phyloP scores from a whole-genome alignment of 1,140 invertebrate species.

The Antheraea pernyi region DNA sequence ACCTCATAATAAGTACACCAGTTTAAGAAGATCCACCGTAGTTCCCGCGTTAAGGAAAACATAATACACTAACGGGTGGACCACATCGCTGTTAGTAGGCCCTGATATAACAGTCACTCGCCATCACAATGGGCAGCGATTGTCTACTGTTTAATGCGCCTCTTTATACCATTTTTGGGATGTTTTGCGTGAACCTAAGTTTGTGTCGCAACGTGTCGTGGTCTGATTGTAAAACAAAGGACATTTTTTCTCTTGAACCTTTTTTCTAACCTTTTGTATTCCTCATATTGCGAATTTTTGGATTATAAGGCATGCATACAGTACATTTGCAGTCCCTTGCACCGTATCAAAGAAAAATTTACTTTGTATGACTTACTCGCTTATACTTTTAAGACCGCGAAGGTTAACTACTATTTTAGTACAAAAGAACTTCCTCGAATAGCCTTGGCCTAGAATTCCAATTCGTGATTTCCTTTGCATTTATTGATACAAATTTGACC shows the following conservation, averaged over 20 bases:
- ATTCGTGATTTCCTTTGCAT: not conserved
- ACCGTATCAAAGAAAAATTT: not conserved
- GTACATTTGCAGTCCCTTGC: too few relatives aligned
- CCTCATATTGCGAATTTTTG: too few relatives aligned
- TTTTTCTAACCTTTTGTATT: too few relatives aligned
- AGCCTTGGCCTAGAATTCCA: not conserved
- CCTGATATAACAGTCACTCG: not conserved
- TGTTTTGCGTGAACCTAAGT: slow-evolving; percentile 11
- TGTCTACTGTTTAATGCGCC: slow-evolving; percentile 4
- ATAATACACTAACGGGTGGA: not conserved
- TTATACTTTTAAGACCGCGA: not conserved
- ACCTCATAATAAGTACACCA: slow-evolving; percentile 7
- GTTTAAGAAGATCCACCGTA: not conserved
- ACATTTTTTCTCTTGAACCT: not conserved
- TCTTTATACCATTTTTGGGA: slow-evolving; percentile 16
- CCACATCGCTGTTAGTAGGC: not conserved
- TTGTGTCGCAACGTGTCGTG: not conserved
- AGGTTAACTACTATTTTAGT: not conserved
- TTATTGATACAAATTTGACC: not conserved
- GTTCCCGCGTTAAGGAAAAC: slow-evolving; percentile 1
- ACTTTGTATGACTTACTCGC: not conserved
- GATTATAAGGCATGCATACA: too few relatives aligned
- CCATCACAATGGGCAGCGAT: slow-evolving; percentile 18
- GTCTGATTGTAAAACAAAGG: not conserved
- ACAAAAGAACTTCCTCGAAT: not conserved